phyloP scores from a whole-genome alignment of 2,888 invertebrate genomes.

The Mechanitis messenoides region DNA sequence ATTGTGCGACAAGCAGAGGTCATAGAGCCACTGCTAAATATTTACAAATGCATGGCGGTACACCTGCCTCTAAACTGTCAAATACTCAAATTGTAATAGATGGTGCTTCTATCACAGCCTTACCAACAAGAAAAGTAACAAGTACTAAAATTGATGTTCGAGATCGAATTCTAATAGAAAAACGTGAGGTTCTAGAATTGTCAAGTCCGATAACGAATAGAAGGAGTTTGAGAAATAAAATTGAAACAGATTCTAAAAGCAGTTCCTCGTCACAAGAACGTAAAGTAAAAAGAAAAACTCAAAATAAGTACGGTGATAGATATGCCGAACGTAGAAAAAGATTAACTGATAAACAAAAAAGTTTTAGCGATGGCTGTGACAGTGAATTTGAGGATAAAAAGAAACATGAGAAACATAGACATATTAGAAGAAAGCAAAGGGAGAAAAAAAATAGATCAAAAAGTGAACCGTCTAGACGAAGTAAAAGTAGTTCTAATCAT shows the following conservation, averaged over 20 bases:
- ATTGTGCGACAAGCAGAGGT: slow-evolving; percentile 91
- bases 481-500: slow-evolving; percentile 49
- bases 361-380: slow-evolving; percentile 73
- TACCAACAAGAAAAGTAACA: slow-evolving; percentile 68
- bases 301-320: slow-evolving; percentile 48
- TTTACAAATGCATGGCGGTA: slow-evolving; percentile 91
- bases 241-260: slow-evolving; percentile 56
- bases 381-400: slow-evolving; percentile 54
- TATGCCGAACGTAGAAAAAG: slow-evolving; percentile 58
- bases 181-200: slow-evolving; percentile 68
- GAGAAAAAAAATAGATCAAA: slow-evolving; percentile 63
- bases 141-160: slow-evolving; percentile 72
- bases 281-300: slow-evolving; percentile 44
- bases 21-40: slow-evolving; percentile 94
- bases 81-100: slow-evolving; percentile 68
- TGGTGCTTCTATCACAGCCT: slow-evolving; percentile 59
- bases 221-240: slow-evolving; percentile 43
- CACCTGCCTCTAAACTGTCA: slow-evolving; percentile 84
- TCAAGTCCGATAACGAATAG: slow-evolving; percentile 61
- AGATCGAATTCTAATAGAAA: slow-evolving; percentile 71
- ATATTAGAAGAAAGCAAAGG: slow-evolving; percentile 44
- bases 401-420: slow-evolving; percentile 43
- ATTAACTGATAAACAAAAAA: slow-evolving; percentile 57
- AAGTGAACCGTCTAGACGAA: slow-evolving; percentile 64
- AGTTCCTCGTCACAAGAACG: slow-evolving; percentile 68